Percentiles rank a stretch among this genome's conserved stretches.
phyloP scores from a whole-genome alignment of 2,113 vertebrate species.

The Nothobranchius furzeri region DNA sequence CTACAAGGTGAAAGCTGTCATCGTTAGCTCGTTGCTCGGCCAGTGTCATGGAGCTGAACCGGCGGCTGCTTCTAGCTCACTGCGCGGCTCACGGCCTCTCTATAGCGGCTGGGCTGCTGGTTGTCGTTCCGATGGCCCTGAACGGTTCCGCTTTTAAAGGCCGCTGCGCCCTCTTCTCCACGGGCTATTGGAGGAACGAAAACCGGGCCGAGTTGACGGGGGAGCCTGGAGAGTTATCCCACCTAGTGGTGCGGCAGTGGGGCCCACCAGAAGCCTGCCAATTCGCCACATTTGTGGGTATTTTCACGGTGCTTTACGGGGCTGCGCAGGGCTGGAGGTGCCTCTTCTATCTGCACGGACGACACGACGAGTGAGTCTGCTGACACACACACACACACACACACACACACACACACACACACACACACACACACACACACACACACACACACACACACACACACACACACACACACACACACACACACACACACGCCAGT shows the following conservation, averaged over 20 bases:
- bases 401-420: slow-evolving; percentile 1
- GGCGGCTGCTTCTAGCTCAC: slow-evolving; percentile 77
- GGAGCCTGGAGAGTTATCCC: slow-evolving; percentile 43
- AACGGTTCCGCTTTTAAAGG: slow-evolving; percentile 83
- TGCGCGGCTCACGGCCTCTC: slow-evolving; percentile 78
- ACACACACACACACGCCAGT: not conserved
- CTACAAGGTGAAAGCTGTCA: not conserved
- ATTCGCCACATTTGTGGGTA: slow-evolving; percentile 81
- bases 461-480: not conserved
- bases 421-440: not conserved
- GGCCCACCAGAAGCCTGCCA: slow-evolving; percentile 80
- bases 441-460: not conserved
- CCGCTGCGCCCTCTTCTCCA: slow-evolving; percentile 79
- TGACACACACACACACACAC: not conserved
- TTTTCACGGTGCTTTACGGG: slow-evolving; percentile 81
- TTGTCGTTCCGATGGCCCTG: slow-evolving; percentile 82
- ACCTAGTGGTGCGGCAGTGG: slow-evolving; percentile 79
- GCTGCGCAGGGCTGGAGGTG: slow-evolving; percentile 82
- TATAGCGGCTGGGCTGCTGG: slow-evolving; percentile 70
- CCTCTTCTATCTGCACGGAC: slow-evolving; percentile 80
- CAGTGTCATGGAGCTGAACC: slow-evolving; percentile 75
- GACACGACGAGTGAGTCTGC: slow-evolving; percentile 80
- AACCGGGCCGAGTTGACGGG: slow-evolving; percentile 41
- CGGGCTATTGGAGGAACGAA: slow-evolving; percentile 77
- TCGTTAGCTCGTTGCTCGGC: not conserved